phyloP scores from a whole-genome alignment of 2,797 vertebrate species.

The Crocidura indochinensis region DNA sequence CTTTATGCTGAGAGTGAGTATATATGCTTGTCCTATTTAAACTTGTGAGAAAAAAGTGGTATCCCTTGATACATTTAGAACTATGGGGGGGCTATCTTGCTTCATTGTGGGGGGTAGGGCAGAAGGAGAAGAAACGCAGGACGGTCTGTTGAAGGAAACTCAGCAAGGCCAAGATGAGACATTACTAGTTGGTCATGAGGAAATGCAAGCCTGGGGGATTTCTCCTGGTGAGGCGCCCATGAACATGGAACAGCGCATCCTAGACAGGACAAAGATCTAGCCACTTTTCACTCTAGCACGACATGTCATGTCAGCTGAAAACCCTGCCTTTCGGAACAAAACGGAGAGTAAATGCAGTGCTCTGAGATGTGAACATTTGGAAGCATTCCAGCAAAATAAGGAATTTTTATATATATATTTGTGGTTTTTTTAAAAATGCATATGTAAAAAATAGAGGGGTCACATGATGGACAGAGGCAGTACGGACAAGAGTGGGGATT shows the following conservation, averaged over 20 bases:
- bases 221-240: constrained; percentile 81
- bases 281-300: constrained; percentile 63
- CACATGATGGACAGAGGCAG: constrained; percentile 68
- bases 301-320: constrained; percentile 66
- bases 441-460: constrained; percentile 64
- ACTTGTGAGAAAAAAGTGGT: constrained; percentile 89
- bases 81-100: constrained; percentile 85
- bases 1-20: constrained; percentile 92
- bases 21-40: constrained; percentile 92
- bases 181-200: constrained; percentile 79
- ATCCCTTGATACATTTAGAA: constrained; percentile 89
- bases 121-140: constrained; percentile 74
- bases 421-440: constrained; percentile 73
- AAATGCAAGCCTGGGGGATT: constrained; percentile 86
- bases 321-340: constrained; percentile 85
- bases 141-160: constrained; percentile 83
- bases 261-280: constrained; percentile 69
- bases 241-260: constrained; percentile 81
- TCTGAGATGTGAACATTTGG: constrained; percentile 80
- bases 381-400: constrained; percentile 78
- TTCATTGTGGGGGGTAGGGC: constrained; percentile 79
- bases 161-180: constrained; percentile 79
- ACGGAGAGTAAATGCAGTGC: constrained; percentile 73
- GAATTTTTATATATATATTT: constrained; percentile 76
- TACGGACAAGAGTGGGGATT: constrained; percentile 70